These are phyloP conservation scores for Sarcophaga caerulescens DNA, from an alignment of 2,888 invertebrate genomes.

Conservation along the genomic window DNA sequence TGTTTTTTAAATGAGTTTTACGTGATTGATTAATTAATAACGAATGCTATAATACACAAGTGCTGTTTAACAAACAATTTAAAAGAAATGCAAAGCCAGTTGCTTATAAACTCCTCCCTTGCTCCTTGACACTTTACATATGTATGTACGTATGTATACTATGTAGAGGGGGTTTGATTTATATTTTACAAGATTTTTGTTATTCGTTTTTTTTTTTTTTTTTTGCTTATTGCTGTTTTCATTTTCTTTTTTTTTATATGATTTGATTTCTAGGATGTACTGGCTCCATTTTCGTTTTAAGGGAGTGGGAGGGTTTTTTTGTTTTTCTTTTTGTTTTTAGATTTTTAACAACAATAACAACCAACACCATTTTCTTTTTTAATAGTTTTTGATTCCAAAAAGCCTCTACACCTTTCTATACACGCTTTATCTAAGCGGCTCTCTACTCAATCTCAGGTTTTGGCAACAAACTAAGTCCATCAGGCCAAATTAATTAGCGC, in stretches of 20 bases:
- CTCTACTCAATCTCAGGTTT: slow-evolving; percentile 54
- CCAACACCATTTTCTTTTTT: slow-evolving; percentile 58
- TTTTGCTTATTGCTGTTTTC: slow-evolving; percentile 9
- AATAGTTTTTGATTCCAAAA: slow-evolving; percentile 20
- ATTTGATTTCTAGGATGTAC: too few species aligned
- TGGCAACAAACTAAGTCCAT: slow-evolving; percentile 61
- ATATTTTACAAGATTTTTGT: slow-evolving; percentile 18
- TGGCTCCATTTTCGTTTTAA: too few species aligned
- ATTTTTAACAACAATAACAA: not conserved
- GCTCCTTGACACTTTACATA: slow-evolving; percentile 1
- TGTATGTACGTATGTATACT: slow-evolving; percentile 1
- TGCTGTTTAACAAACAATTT: slow-evolving; percentile 41
- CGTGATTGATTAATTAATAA: not conserved
- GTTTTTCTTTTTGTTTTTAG: too few species aligned
- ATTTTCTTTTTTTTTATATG: not conserved
- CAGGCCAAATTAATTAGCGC: slow-evolving; percentile 72
- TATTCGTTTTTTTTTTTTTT: slow-evolving; percentile 21
- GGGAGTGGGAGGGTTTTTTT: too few species aligned
- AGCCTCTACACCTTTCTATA: slow-evolving; percentile 36
- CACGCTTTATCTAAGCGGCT: slow-evolving; percentile 27
- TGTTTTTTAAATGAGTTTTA: not conserved
- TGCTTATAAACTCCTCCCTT: too few species aligned
- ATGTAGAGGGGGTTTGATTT: too few species aligned
- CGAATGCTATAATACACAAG: not conserved
- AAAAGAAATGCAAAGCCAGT: too few species aligned